Percentiles rank a stretch among this genome's conserved stretches.
phyloP scores from a whole-genome alignment of 2,888 invertebrate genomes.

The Rhaphigaster nebulosa region DNA sequence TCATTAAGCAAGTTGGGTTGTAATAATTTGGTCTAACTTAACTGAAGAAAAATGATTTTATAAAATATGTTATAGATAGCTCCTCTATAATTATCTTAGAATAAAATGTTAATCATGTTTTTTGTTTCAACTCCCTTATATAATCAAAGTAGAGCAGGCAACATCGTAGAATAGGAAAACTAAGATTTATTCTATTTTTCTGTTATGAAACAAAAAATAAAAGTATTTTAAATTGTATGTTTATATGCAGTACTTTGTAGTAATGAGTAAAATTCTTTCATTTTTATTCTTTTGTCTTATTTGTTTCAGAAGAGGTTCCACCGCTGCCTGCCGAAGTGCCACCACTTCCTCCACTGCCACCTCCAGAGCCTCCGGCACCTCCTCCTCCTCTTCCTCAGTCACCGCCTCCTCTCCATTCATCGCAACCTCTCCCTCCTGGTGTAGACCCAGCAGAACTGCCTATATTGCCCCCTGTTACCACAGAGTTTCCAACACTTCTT shows the following conservation, averaged over 20 bases:
- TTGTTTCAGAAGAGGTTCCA: constrained; percentile 48
- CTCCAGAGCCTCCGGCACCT: constrained; percentile 63
- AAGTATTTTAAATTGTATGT: no score
- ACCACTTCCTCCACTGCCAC: constrained; percentile 61
- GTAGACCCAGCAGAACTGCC: constrained; percentile 69
- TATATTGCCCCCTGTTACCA: constrained; percentile 64
- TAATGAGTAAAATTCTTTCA: no score
- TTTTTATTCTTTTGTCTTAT: no score
- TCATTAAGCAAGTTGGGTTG: no score
- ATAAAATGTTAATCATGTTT: not conserved
- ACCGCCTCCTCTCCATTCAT: constrained; percentile 63
- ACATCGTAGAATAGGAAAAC: no score
- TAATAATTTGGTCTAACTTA: no score
- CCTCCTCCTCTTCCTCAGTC: constrained; percentile 63
- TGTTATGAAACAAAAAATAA: no score
- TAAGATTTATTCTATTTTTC: no score
- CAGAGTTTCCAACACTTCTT: constrained; percentile 65
- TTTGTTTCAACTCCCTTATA: not conserved
- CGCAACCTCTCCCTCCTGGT: constrained; percentile 73
- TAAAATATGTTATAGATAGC: no score
- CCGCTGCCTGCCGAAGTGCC: constrained; percentile 47
- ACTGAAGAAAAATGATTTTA: no score
- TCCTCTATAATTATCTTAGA: no score
- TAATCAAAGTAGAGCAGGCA: not conserved
- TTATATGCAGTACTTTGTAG: no score